Percentiles rank a stretch among this genome's conserved stretches.
Conservation (phyloP, 1,140 invertebrate species). For the Harlomillsia oculata region DNA sequence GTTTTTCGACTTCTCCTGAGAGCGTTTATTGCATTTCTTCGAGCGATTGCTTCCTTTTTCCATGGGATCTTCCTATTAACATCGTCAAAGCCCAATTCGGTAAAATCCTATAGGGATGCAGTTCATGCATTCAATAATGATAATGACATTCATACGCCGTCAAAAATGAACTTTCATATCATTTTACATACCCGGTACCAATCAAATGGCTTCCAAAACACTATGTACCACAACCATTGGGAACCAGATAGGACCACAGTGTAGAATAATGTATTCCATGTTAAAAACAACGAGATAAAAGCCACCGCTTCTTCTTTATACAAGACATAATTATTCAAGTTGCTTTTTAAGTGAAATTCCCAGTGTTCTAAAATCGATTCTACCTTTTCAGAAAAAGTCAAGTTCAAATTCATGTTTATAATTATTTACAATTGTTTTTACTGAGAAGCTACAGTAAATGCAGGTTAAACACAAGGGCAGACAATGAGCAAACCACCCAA, state of each 20-base stretch:
- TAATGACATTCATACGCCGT: not conserved
- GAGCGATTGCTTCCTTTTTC: not conserved
- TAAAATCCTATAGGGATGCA: conserved; percentile 22
- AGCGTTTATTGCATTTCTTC: conserved; percentile 19
- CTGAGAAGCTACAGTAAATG: too few species aligned
- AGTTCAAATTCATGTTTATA: too few species aligned
- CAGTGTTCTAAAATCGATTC: too few species aligned
- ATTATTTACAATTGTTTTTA: too few species aligned
- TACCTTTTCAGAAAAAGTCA: too few species aligned
- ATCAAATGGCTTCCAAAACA: conserved; percentile 29
- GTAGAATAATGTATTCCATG: too few species aligned
- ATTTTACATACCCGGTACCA: conserved; percentile 19
- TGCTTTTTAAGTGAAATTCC: too few species aligned
- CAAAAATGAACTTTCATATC: not conserved
- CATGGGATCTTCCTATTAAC: not conserved
- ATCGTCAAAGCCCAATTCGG: conserved; percentile 22
- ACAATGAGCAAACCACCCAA: too few species aligned
- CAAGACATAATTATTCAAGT: too few species aligned
- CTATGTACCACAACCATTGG: conserved; percentile 19
- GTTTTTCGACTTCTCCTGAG: conserved; percentile 36
- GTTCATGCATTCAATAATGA: not conserved
- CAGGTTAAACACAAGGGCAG: too few species aligned
- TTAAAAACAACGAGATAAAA: too few species aligned
- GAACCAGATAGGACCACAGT: not conserved
- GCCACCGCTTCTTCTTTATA: too few species aligned